Evolutionary conservation across 1,140 invertebrate genomes (phyloP).

Genomic region (Macrostomum lignano): DNA sequence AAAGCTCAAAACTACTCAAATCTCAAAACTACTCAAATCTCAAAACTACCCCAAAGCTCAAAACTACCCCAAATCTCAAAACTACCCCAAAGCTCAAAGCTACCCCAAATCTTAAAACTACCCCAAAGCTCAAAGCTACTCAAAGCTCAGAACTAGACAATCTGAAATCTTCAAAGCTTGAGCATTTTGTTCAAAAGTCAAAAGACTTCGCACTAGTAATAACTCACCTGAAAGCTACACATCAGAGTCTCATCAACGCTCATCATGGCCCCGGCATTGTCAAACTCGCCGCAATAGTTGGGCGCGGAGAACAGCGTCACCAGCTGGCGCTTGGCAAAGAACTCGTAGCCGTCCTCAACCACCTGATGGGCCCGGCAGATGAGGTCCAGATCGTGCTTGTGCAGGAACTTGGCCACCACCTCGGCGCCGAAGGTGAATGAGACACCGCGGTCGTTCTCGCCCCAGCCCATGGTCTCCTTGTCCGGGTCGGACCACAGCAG

Average conservation of each 20-base stretch:
- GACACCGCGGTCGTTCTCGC: conserved; percentile 77
- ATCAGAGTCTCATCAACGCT: conserved; percentile 94
- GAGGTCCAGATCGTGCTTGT: conserved; percentile 33
- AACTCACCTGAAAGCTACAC: conserved; percentile 54
- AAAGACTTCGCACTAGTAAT: no score
- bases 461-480: conserved; percentile 54
- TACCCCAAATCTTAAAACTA: no score
- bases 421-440: conserved; percentile 79
- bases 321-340: conserved; percentile 82
- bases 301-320: conserved; percentile 81
- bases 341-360: conserved; percentile 90
- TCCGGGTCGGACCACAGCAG: conserved; percentile 32
- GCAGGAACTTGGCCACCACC: conserved; percentile 57
- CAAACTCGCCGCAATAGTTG: conserved; percentile 97
- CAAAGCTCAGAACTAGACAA: no score
- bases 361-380: conserved; percentile 33
- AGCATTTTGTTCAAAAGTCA: no score
- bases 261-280: conserved; percentile 99
- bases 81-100: no score
- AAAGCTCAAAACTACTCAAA: no score
- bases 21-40: no score
- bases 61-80: no score
- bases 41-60: no score
- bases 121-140: no score
- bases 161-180: no score